Percentiles rank a stretch among this genome's conserved stretches.
These are phyloP conservation scores for Cephus cinctus DNA, from an alignment of 1,140 invertebrate species.

Conservation along the genomic window DNA sequence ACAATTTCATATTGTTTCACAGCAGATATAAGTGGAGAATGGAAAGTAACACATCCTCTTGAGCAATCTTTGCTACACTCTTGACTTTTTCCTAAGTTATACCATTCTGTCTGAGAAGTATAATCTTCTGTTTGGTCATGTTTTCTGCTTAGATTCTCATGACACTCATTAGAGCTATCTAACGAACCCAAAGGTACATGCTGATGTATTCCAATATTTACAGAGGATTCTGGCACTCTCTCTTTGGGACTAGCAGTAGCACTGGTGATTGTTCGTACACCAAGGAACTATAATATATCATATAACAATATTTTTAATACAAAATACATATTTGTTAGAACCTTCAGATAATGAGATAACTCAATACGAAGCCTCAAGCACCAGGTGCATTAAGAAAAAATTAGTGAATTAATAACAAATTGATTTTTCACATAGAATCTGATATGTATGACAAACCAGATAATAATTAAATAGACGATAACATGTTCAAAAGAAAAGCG, in stretches of 20 bases:
- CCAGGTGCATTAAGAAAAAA: too few relatives aligned
- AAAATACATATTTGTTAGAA: too few relatives aligned
- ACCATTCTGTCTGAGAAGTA: not conserved
- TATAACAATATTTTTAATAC: not conserved
- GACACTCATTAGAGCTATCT: conserved; percentile 6
- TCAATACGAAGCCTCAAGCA: too few relatives aligned
- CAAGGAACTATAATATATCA: not conserved
- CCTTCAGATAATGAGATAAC: too few relatives aligned
- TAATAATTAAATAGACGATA: too few relatives aligned
- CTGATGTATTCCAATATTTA: not conserved
- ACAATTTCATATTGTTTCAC: not conserved
- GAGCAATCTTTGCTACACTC: not conserved
- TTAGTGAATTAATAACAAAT: too few relatives aligned
- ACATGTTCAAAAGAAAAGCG: too few relatives aligned
- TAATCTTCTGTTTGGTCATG: not conserved
- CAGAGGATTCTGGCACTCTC: not conserved
- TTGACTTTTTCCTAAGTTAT: not conserved
- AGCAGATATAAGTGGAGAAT: not conserved
- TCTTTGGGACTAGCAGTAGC: not conserved
- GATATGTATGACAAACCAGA: too few relatives aligned
- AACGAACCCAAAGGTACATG: not conserved
- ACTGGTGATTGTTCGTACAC: not conserved
- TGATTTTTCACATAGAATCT: too few relatives aligned
- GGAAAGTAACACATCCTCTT: not conserved
- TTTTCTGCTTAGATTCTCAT: not conserved